phyloP scores from a whole-genome alignment of 2,113 vertebrate species.

The Brachyhypopomus occidentalis region DNA sequence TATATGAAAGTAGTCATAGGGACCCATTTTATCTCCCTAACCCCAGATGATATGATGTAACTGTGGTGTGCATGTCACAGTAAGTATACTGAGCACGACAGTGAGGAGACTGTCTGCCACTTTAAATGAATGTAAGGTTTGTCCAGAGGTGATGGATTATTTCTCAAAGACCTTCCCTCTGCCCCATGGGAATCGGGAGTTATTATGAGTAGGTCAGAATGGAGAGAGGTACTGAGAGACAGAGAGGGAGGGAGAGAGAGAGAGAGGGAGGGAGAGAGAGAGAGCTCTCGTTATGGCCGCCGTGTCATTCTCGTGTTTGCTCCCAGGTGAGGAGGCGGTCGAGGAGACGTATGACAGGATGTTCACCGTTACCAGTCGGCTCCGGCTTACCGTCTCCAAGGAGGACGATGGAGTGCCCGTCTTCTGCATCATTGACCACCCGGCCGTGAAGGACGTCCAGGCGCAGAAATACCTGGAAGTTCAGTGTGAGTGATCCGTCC shows the following conservation, averaged over 20 bases:
- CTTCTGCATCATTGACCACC: slow-evolving; percentile 94
- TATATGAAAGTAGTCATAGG: neutral
- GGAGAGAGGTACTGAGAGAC: slow-evolving; percentile 12
- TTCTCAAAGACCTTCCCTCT: slow-evolving; percentile 42
- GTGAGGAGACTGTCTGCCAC: slow-evolving; percentile 35
- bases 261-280: neutral
- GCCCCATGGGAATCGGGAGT: slow-evolving; percentile 40
- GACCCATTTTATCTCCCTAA: neutral
- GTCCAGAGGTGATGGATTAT: slow-evolving; percentile 48
- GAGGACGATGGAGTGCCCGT: slow-evolving; percentile 92
- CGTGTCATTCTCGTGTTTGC: slow-evolving; percentile 41
- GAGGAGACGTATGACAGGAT: slow-evolving; percentile 90
- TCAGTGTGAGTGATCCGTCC: slow-evolving; percentile 84
- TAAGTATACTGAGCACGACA: slow-evolving; percentile 32
- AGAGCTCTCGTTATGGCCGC: slow-evolving; percentile 34
- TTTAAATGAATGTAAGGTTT: slow-evolving; percentile 53
- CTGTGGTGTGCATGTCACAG: slow-evolving; percentile 14
- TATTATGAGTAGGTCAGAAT: slow-evolving; percentile 43
- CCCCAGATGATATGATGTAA: neutral
- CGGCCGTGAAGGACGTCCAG: slow-evolving; percentile 92
- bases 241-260: neutral
- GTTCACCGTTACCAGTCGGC: slow-evolving; percentile 91
- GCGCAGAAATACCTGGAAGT: slow-evolving; percentile 94
- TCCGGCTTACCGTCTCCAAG: slow-evolving; percentile 86
- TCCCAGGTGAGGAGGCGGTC: slow-evolving; percentile 83